phyloP scores from a whole-genome alignment of 2,113 vertebrate genomes.

The Lophochroa leadbeateri region DNA sequence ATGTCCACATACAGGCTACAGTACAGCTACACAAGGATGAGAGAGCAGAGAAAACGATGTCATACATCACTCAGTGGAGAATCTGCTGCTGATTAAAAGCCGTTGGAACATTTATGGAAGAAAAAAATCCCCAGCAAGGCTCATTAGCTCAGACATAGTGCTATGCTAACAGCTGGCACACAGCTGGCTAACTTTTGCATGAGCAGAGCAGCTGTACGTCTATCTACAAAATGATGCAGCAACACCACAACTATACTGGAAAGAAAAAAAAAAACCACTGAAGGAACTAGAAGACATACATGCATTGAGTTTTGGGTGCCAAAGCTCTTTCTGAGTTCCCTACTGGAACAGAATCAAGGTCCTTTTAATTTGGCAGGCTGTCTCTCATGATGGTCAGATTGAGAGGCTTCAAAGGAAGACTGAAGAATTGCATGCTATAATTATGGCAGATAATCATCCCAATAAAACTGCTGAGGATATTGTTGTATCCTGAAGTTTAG shows the following conservation, averaged over 20 bases:
- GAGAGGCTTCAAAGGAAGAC: not conserved
- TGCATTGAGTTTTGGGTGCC: not conserved
- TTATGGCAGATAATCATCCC: not conserved
- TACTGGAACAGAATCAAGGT: not conserved
- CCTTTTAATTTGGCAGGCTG: not conserved
- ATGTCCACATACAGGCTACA: not conserved
- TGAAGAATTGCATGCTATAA: not conserved
- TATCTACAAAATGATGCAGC: not conserved
- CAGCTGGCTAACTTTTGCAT: slow-evolving; percentile 26
- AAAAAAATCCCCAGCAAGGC: not conserved
- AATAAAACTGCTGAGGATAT: not conserved
- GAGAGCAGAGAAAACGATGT: not conserved
- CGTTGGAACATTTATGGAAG: not conserved
- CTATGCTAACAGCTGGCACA: slow-evolving; percentile 35
- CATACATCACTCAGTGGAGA: slow-evolving; percentile 5
- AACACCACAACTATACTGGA: not conserved
- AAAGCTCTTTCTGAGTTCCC: not conserved
- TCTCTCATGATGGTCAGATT: not conserved
- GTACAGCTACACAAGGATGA: not conserved
- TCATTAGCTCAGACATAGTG: slow-evolving; percentile 4
- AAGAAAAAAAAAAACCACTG: not conserved
- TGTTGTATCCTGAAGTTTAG: not conserved
- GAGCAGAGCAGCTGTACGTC: not conserved
- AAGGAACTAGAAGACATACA: not conserved
- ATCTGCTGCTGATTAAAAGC: slow-evolving; percentile 6